Evolutionary conservation across 2,888 invertebrate species (phyloP), one percentile per base, ranked within the genome.

Genomic region (Agrypnus murinus): DNA sequence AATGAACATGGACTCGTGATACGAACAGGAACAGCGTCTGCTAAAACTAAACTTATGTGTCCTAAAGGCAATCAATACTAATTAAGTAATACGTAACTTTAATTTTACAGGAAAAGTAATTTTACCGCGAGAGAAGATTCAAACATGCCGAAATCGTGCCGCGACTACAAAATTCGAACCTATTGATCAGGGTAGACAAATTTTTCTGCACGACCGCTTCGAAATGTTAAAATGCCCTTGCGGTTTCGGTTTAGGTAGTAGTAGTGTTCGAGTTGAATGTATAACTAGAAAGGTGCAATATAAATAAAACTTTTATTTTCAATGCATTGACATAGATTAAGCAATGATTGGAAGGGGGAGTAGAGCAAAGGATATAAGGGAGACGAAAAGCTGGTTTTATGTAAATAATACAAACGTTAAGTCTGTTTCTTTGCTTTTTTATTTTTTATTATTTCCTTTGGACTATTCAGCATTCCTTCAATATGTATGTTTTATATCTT

Each of bases 151-250:
- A 7, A 31, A 57, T 55, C 45, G 58, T 55, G 65, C 17, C 12
- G 8, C 40, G 34, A 36, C 32, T 57, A 19, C 32, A 17, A 59
- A 25, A 55, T 69, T 65, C 57, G 19, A 60, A 59, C 55, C 65
- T 65, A 69, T 68, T 65, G 72, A 72, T 72, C 65, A 68, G 36
- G 58, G 46, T 60, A 64, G 43, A 45, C 55, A 66, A 62, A 65
- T 72, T 60, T 62, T 72, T 69, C 69, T 62, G 72, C 72, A 72
- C 72, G 72, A 65, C 25, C 57, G 50, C 62, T 40, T 53, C 45
- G 50, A 19, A 46, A 46, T 17, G 15, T 10, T 63, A 62, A 67
- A 72, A 68, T 72, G 68, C 60, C 60, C 53, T 45, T 9, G 68
- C 59, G 67, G 71, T 64, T 67, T 46, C 46, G 64, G 45, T 63